Conservation (phyloP, 2,113 vertebrate genomes). For the Brachyhypopomus gauderio region DNA sequence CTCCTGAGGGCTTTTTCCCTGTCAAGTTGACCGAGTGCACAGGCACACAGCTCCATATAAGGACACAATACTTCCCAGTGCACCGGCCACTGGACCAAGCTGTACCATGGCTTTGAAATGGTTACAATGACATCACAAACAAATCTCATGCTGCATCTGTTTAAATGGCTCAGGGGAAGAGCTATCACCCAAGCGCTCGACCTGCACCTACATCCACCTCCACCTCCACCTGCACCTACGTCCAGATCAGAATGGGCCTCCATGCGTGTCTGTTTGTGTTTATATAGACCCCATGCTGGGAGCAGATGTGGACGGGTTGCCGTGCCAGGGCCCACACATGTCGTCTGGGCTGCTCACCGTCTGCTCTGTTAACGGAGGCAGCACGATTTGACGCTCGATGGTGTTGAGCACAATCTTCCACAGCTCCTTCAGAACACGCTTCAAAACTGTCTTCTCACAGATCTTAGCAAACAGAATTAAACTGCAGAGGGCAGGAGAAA, state of each 20-base stretch:
- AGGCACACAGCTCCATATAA: no score
- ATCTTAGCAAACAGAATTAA: slow-evolving; percentile 96
- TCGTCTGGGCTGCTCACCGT: slow-evolving; percentile 78
- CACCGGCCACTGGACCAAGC: no score
- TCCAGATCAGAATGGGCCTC: neutral
- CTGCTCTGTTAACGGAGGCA: slow-evolving; percentile 92
- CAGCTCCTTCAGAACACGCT: slow-evolving; percentile 92
- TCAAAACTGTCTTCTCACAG: slow-evolving; percentile 97
- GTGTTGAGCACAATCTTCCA: slow-evolving; percentile 96
- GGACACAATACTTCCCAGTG: no score
- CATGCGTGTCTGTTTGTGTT: neutral
- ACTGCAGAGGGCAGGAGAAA: slow-evolving; percentile 70
- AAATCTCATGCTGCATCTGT: no score
- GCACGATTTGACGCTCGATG: slow-evolving; percentile 93
- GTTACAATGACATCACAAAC: no score
- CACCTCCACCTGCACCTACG: neutral
- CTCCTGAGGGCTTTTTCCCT: no score
- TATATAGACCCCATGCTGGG: slow-evolving; percentile 5
- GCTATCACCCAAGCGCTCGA: neutral
- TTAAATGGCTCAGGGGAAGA: no score
- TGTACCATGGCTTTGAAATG: no score
- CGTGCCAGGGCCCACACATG: neutral
- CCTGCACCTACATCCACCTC: neutral
- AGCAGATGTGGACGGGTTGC: neutral
- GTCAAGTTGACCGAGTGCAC: no score